Conservation (phyloP, 2,797 vertebrate species). For the Phalanger gymnotis region DNA sequence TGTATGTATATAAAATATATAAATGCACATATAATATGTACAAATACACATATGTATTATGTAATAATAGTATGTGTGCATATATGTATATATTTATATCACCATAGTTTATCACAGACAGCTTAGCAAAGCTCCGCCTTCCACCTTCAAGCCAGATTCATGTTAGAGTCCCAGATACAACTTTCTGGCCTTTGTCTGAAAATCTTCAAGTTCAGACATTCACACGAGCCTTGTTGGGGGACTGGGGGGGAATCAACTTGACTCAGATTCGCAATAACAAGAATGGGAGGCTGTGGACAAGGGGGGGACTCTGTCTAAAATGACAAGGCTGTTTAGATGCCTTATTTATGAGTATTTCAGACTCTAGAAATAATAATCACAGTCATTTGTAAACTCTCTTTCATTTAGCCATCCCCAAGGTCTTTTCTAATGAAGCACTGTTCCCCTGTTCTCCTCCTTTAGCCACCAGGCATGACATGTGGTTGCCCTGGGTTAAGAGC, state of each 20-base stretch:
- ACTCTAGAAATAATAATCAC: conserved; percentile 56
- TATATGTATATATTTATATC: too few relatives aligned
- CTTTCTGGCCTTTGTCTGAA: conserved; percentile 75
- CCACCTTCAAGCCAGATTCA: conserved; percentile 71
- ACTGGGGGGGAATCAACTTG: conserved; percentile 32
- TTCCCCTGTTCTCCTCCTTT: not conserved
- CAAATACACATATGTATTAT: not conserved
- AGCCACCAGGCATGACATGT: not conserved
- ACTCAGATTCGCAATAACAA: conserved; percentile 59
- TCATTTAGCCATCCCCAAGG: not conserved
- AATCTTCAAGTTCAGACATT: conserved; percentile 67
- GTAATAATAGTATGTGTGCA: not conserved
- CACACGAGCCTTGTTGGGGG: not conserved
- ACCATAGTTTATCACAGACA: too few relatives aligned
- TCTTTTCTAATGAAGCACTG: conserved; percentile 36
- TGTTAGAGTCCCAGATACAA: conserved; percentile 68
- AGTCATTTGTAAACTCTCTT: conserved; percentile 68
- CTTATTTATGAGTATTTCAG: conserved; percentile 57
- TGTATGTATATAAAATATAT: not conserved
- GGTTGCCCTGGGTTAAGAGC: not conserved
- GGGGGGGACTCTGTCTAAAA: conserved; percentile 34
- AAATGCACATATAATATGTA: not conserved
- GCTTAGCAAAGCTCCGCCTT: conserved; percentile 5
- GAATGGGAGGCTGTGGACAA: not conserved
- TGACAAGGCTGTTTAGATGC: conserved; percentile 55